Evolutionary conservation across 2,113 vertebrate species (phyloP).

Genomic region (Oxygymnocypris stewartii): DNA sequence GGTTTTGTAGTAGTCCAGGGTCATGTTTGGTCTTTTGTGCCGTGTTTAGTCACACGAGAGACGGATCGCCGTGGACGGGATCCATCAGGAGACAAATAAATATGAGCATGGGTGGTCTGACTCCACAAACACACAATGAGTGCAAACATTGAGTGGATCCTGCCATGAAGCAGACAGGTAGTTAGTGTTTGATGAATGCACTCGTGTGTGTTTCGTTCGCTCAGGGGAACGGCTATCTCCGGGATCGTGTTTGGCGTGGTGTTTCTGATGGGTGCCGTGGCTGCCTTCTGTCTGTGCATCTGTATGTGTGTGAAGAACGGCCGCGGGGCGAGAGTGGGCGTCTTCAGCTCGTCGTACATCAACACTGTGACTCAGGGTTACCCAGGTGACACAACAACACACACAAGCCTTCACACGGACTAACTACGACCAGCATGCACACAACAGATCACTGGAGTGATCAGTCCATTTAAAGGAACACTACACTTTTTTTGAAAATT

Average conservation of each 20-base stretch:
- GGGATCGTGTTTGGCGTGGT: conserved; percentile 91
- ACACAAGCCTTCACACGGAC: conserved; percentile 18
- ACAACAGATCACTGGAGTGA: too few relatives aligned
- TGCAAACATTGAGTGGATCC: neutral
- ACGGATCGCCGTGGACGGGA: neutral
- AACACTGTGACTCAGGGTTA: conserved; percentile 79
- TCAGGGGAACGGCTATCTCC: conserved; percentile 88
- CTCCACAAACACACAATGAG: neutral
- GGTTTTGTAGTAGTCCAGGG: too few relatives aligned
- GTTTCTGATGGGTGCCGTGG: conserved; percentile 89
- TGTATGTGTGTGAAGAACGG: conserved; percentile 91
- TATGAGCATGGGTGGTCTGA: conserved; percentile 33
- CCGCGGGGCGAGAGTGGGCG: conserved; percentile 78
- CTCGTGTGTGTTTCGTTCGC: neutral
- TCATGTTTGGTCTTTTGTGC: conserved; percentile 51
- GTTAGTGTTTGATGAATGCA: neutral
- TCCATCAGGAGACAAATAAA: neutral
- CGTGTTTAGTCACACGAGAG: conserved; percentile 42
- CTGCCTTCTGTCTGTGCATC: conserved; percentile 85
- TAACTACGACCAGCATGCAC: too few relatives aligned
- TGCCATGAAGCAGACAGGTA: neutral
- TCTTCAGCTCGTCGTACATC: conserved; percentile 79
- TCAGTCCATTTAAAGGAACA: too few relatives aligned
- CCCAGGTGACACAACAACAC: conserved; percentile 72
- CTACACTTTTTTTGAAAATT: too few relatives aligned